A percentile compares a stretch with the other conserved stretches of the same genome.
These are phyloP conservation scores for Petrophora chlorosata DNA, from an alignment of 2,888 invertebrate species.

Conservation along the genomic window DNA sequence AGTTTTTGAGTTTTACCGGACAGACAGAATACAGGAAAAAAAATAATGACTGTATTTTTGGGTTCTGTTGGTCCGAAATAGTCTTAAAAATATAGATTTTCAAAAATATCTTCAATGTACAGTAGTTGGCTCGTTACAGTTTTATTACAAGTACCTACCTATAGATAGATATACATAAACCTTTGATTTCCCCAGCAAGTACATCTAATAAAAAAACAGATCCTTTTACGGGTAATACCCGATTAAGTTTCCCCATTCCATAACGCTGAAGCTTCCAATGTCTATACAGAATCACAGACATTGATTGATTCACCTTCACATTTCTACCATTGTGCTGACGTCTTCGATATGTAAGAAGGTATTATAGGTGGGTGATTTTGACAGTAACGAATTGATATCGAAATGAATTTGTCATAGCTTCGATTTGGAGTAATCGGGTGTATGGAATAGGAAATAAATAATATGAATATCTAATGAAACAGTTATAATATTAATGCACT, in stretches of 20 bases:
- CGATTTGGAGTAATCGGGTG: slow-evolving; percentile 2
- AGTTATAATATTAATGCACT: background rate
- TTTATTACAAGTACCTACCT: too few relatives aligned
- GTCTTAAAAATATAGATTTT: too few relatives aligned
- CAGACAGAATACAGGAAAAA: too few relatives aligned
- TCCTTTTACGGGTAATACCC: slow-evolving; percentile 2
- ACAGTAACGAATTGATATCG: slow-evolving; percentile 23
- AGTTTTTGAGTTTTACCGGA: too few relatives aligned
- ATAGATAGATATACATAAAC: too few relatives aligned
- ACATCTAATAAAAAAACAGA: background rate
- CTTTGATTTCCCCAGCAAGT: too few relatives aligned
- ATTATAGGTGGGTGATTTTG: slow-evolving; percentile 16
- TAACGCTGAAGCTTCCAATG: slow-evolving; percentile 12
- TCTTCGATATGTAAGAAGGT: slow-evolving; percentile 9
- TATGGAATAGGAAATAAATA: slow-evolving; percentile 1
- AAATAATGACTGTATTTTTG: too few relatives aligned
- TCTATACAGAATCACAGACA: too few relatives aligned
- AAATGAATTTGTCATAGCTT: slow-evolving; percentile 17
- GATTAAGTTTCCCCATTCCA: slow-evolving; percentile 10
- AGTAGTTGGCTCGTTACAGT: too few relatives aligned
- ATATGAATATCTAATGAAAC: background rate
- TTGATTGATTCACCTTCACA: slow-evolving; percentile 27
- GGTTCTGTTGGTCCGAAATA: too few relatives aligned
- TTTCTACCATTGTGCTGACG: slow-evolving; percentile 16
- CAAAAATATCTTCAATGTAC: too few relatives aligned